A percentile compares a stretch with the other conserved stretches of the same genome.
Evolutionary conservation across 2,113 vertebrate species (phyloP).

Genomic region (Leiothrix lutea): DNA sequence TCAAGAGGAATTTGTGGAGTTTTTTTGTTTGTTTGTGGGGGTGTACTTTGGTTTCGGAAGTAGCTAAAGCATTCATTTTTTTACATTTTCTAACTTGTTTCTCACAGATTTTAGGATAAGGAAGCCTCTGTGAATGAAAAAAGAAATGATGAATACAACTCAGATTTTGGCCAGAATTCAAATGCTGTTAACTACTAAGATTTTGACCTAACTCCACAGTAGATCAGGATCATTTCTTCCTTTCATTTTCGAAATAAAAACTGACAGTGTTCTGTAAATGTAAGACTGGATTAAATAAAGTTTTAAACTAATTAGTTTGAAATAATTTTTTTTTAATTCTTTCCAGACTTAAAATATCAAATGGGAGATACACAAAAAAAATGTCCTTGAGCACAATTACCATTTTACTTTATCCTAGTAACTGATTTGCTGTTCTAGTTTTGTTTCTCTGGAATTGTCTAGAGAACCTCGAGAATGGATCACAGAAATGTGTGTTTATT

Average conservation of each 20-base stretch:
- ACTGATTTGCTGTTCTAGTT: background rate
- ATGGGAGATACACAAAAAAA: background rate
- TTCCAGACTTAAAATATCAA: background rate
- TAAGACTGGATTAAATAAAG: background rate
- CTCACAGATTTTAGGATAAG: background rate
- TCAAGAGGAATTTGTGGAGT: rapidly evolving
- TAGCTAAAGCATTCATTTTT: background rate
- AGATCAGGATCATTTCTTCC: background rate
- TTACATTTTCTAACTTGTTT: background rate
- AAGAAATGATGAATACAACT: background rate
- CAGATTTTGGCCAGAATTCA: background rate
- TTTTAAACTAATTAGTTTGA: background rate
- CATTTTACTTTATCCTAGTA: background rate
- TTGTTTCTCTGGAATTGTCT: background rate
- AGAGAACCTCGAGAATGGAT: background rate
- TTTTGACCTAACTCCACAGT: background rate
- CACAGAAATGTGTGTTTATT: background rate
- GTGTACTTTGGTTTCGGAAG: background rate
- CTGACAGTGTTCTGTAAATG: background rate
- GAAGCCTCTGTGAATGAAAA: background rate
- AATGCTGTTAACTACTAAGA: background rate
- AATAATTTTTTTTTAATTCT: background rate
- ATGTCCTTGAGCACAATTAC: background rate
- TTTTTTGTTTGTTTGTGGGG: background rate
- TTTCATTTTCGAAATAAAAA: background rate